phyloP scores from a whole-genome alignment of 2,888 invertebrate genomes.

The Heteropelma amictum region DNA sequence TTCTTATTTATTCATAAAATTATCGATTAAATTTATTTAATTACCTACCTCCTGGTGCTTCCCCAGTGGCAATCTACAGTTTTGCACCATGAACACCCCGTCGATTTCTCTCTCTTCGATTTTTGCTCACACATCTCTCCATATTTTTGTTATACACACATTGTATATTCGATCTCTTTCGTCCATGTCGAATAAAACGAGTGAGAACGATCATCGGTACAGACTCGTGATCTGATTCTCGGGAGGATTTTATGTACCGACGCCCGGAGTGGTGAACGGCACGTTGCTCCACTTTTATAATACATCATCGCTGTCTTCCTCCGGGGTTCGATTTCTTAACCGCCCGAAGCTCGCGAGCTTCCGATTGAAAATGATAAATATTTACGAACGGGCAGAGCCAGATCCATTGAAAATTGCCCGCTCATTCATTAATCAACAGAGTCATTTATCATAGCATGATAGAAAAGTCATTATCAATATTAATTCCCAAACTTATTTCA shows the following conservation, averaged over 20 bases:
- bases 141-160: too few species aligned
- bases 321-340: constrained; percentile 9
- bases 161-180: too few species aligned
- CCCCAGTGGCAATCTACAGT: constrained; percentile 39
- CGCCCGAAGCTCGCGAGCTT: constrained; percentile 35
- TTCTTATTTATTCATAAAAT: too few species aligned
- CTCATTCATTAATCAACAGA: neutral
- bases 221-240: constrained; percentile 30
- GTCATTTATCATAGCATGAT: neutral
- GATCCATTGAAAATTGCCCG: constrained; percentile 24
- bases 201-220: too few species aligned
- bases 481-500: too few species aligned
- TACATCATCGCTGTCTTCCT: neutral
- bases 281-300: constrained; percentile 20
- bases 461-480: too few species aligned
- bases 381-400: neutral
- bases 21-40: too few species aligned
- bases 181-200: too few species aligned
- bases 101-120: too few species aligned
- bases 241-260: neutral
- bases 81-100: too few species aligned
- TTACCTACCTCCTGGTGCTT: constrained; percentile 1
- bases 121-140: too few species aligned
- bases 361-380: constrained; percentile 30
- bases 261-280: constrained; percentile 17